phyloP scores from a whole-genome alignment of 2,797 vertebrate species.

The Erethizon dorsatum region DNA sequence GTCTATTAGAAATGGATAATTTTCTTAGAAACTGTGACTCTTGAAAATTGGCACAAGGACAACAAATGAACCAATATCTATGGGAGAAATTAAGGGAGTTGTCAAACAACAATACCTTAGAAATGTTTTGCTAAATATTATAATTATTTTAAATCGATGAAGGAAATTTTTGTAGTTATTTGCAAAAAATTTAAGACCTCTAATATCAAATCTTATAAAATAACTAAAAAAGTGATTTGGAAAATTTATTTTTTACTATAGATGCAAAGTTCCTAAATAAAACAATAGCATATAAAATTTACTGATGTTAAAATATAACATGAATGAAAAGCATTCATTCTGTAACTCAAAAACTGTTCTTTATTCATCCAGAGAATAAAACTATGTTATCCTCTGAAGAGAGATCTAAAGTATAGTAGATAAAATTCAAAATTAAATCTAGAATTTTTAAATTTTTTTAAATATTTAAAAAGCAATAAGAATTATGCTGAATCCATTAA shows the following conservation, averaged over 20 bases:
- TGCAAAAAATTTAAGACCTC: neutral
- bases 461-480: neutral
- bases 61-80: neutral
- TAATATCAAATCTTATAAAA: constrained; percentile 6
- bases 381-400: neutral
- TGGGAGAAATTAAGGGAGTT: constrained; percentile 10
- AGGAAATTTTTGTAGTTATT: neutral
- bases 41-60: constrained; percentile 3
- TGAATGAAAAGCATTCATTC: neutral
- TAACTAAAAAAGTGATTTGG: neutral
- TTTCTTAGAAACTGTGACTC: constrained; percentile 4
- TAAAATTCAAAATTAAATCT: neutral
- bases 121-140: constrained; percentile 3
- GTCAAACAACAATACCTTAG: neutral
- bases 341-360: neutral
- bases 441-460: neutral
- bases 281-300: neutral
- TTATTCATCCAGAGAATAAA: constrained; percentile 14
- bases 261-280: neutral
- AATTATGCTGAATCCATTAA: neutral
- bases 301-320: neutral
- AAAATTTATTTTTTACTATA: constrained; percentile 11
- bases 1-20: neutral
- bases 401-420: neutral
- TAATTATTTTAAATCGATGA: neutral